These are phyloP conservation scores for Neoscelio sp. DNA, from an alignment of 2,888 invertebrate genomes.

Conservation along the genomic window DNA sequence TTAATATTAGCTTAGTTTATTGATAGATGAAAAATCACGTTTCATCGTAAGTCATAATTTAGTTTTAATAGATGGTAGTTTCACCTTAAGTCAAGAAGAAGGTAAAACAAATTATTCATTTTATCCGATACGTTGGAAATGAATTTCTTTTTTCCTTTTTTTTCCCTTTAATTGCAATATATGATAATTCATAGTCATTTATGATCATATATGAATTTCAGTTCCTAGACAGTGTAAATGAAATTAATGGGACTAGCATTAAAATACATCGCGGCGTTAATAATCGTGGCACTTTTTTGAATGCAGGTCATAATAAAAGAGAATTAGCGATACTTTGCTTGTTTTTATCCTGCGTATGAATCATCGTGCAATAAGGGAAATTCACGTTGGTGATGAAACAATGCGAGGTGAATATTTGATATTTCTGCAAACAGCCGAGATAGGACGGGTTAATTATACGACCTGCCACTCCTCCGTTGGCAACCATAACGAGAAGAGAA, in stretches of 20 bases:
- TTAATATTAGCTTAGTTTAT: too few relatives aligned
- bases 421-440: slow-evolving; percentile 60
- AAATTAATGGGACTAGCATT: slow-evolving; percentile 43
- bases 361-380: slow-evolving; percentile 56
- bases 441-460: slow-evolving; percentile 66
- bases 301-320: slow-evolving; percentile 50
- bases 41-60: too few relatives aligned
- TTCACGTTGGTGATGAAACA: slow-evolving; percentile 60
- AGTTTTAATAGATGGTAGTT: too few relatives aligned
- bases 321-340: slow-evolving; percentile 49
- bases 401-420: slow-evolving; percentile 66
- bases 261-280: slow-evolving; percentile 50
- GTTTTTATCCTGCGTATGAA: slow-evolving; percentile 45
- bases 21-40: too few relatives aligned
- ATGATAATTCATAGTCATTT: slow-evolving; percentile 3
- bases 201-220: slow-evolving; percentile 22
- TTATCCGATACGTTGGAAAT: too few relatives aligned
- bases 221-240: slow-evolving; percentile 14
- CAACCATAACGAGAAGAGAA: slow-evolving; percentile 63
- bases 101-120: too few relatives aligned
- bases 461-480: slow-evolving; percentile 62
- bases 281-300: slow-evolving; percentile 54
- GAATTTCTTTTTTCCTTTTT: neutral
- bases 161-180: too few relatives aligned
- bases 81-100: too few relatives aligned